phyloP scores from a whole-genome alignment of 2,888 invertebrate genomes.

The Mamestra brassicae region DNA sequence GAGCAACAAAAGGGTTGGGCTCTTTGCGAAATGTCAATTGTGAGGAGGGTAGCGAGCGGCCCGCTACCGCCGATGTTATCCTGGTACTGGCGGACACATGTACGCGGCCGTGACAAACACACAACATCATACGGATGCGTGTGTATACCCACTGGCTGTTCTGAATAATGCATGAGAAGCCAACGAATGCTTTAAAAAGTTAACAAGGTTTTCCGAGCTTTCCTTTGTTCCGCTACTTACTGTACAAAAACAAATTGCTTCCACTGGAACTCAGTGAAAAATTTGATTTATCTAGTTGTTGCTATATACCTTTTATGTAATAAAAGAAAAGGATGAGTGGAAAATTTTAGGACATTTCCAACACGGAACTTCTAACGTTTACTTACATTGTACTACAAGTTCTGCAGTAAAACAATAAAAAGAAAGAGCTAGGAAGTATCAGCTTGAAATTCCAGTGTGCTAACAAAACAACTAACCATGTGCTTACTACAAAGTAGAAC shows the following conservation, averaged over 20 bases:
- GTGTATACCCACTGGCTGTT: conserved; percentile 74
- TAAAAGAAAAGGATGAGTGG: conserved; percentile 9
- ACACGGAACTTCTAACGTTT: conserved; percentile 6
- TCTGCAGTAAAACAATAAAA: conserved; percentile 4
- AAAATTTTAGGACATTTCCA: neutral
- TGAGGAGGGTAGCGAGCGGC: conserved; percentile 81
- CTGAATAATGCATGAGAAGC: conserved; percentile 87
- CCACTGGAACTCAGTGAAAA: conserved; percentile 73
- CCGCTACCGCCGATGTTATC: conserved; percentile 71
- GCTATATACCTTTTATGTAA: conserved; percentile 15
- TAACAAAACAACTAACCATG: conserved; percentile 52
- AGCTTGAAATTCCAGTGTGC: conserved; percentile 37
- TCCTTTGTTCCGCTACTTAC: conserved; percentile 87
- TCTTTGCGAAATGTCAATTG: conserved; percentile 87
- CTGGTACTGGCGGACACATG: conserved; percentile 77
- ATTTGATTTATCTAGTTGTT: conserved; percentile 69
- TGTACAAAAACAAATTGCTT: conserved; percentile 85
- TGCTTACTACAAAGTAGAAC: conserved; percentile 65
- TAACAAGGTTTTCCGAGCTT: conserved; percentile 89
- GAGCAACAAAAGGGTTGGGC: conserved; percentile 86
- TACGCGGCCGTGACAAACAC: conserved; percentile 76
- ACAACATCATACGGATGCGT: conserved; percentile 69
- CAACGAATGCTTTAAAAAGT: conserved; percentile 89
- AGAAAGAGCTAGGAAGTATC: conserved; percentile 13
- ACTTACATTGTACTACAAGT: conserved; percentile 4